phyloP scores from a whole-genome alignment of 2,113 vertebrate genomes.

The Thymallus thymallus region DNA sequence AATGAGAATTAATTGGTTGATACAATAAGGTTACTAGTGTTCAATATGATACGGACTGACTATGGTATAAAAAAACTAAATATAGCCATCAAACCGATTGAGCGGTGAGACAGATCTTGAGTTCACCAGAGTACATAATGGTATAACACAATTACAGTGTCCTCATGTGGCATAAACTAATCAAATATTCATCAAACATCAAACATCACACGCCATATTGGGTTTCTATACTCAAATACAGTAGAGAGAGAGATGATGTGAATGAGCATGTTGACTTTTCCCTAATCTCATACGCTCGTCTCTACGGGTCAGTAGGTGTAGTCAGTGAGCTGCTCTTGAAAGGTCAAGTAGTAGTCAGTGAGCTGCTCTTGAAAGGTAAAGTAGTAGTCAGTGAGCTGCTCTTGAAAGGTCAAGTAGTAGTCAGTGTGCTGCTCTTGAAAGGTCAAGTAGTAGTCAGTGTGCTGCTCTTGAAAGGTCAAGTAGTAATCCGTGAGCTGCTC shows the following conservation, averaged over 20 bases:
- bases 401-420: no score
- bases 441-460: no score
- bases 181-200: no score
- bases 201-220: slow-evolving; percentile 47
- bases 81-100: no score
- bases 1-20: not conserved
- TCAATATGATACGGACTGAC: not conserved
- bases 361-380: slow-evolving; percentile 30
- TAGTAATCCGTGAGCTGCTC: no score
- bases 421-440: no score
- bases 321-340: no score
- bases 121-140: no score
- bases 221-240: slow-evolving; percentile 41
- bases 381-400: not conserved
- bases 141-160: no score
- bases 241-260: not conserved
- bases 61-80: not conserved
- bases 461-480: no score
- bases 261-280: not conserved
- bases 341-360: no score
- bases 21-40: not conserved
- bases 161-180: not conserved
- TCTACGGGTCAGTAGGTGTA: not conserved
- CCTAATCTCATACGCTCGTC: not conserved
- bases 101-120: no score